Evolutionary conservation across 2,113 vertebrate genomes (phyloP).

Genomic region (human (Homo sapiens)): DNA sequence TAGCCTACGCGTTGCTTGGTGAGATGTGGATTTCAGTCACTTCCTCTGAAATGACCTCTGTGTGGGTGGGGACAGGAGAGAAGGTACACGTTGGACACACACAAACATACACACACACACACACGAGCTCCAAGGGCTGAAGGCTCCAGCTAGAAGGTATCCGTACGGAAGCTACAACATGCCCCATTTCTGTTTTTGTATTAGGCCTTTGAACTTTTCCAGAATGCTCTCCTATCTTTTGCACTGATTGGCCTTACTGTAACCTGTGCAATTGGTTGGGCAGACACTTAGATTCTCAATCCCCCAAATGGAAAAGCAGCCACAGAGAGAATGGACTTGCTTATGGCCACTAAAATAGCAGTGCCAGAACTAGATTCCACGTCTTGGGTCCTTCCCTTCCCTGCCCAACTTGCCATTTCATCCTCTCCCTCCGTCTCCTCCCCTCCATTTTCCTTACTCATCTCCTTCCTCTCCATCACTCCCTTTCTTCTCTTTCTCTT

Average conservation of each 20-base stretch:
- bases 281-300: background rate
- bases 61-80: background rate
- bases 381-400: background rate
- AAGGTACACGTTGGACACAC: fast-evolving
- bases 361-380: background rate
- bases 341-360: background rate
- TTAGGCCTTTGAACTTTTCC: background rate
- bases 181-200: background rate
- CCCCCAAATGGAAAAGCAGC: background rate
- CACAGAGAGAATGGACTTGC: background rate
- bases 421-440: too few species aligned
- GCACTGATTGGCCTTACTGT: background rate
- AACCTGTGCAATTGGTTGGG: background rate
- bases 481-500: too few species aligned
- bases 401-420: background rate
- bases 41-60: background rate
- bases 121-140: fast-evolving
- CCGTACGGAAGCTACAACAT: background rate
- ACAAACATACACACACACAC: too few species aligned
- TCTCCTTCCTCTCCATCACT: background rate
- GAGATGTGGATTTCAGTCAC: background rate
- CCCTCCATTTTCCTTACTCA: background rate
- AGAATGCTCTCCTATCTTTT: background rate
- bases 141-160: background rate
- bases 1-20: fast-evolving